Evolutionary conservation across 30 jellyfish, hydroid and myxozoan genomes (phyloP).

Genomic region (Calvadosia cruxmelitensis): DNA sequence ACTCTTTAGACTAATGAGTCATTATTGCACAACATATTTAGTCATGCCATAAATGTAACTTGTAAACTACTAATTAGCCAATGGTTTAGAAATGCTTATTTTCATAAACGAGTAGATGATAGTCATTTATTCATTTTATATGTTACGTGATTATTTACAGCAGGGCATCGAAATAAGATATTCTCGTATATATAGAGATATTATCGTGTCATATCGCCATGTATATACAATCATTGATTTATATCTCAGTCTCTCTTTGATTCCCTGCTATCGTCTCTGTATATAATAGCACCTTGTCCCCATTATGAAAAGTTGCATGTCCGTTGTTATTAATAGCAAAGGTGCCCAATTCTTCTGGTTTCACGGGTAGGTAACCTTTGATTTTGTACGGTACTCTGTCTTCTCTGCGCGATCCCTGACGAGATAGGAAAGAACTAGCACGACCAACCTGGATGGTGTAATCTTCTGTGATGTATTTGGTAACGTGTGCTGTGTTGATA

Average conservation of each 20-base stretch:
- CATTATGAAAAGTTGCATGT: not conserved
- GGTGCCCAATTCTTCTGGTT: not conserved
- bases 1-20: too few relatives aligned
- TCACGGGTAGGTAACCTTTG: not conserved
- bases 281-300: not conserved
- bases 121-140: too few relatives aligned
- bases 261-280: not conserved
- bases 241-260: not conserved
- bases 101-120: too few relatives aligned
- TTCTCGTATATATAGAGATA: too few relatives aligned
- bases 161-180: too few relatives aligned
- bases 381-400: not conserved
- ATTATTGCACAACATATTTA: too few relatives aligned
- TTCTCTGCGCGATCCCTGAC: not conserved
- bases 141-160: too few relatives aligned
- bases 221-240: not conserved
- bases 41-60: too few relatives aligned
- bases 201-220: too few relatives aligned
- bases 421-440: too few relatives aligned
- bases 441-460: not conserved
- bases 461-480: not conserved
- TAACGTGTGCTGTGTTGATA: not conserved
- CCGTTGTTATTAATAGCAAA: not conserved
- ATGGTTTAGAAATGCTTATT: too few relatives aligned
- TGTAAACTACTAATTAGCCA: too few relatives aligned